A percentile compares a stretch with the other conserved stretches of the same genome.
phyloP scores from a whole-genome alignment of 1,140 invertebrate genomes.

The Gonioctena quinquepunctata region DNA sequence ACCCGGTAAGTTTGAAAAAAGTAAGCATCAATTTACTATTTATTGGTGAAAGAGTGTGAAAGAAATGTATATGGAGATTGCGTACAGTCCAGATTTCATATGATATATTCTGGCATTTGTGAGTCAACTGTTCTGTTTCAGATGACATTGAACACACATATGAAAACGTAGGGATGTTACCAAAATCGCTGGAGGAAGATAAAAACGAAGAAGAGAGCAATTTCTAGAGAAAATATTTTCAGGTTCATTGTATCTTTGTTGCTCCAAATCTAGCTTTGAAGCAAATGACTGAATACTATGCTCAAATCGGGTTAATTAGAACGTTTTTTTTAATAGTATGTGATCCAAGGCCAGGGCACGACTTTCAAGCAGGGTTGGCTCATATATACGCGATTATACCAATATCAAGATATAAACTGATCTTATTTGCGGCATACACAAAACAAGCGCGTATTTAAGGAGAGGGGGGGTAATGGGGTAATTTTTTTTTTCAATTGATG shows the following conservation, averaged over 20 bases:
- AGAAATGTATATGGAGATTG: not conserved
- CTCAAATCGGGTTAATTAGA: too few relatives aligned
- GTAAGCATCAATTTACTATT: not conserved
- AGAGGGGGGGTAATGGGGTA: too few relatives aligned
- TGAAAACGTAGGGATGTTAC: not conserved
- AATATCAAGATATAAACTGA: too few relatives aligned
- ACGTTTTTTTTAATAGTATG: too few relatives aligned
- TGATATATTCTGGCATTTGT: not conserved
- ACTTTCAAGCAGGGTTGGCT: too few relatives aligned
- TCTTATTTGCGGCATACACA: too few relatives aligned
- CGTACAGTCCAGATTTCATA: not conserved
- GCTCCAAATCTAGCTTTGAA: not conserved
- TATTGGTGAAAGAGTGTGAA: not conserved
- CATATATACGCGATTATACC: too few relatives aligned
- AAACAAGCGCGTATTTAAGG: too few relatives aligned
- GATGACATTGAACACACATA: not conserved
- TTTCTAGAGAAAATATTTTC: not conserved
- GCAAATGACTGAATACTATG: too few relatives aligned
- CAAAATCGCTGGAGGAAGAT: not conserved
- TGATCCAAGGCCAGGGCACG: too few relatives aligned
- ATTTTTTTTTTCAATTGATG: too few relatives aligned
- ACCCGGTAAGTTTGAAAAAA: conserved; percentile 19
- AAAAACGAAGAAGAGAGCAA: not conserved
- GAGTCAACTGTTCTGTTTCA: not conserved
- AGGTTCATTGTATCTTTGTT: too few relatives aligned